Conservation (phyloP, 92 coral and sea anemone genomes). For the Parazoanthus atlanticus region DNA sequence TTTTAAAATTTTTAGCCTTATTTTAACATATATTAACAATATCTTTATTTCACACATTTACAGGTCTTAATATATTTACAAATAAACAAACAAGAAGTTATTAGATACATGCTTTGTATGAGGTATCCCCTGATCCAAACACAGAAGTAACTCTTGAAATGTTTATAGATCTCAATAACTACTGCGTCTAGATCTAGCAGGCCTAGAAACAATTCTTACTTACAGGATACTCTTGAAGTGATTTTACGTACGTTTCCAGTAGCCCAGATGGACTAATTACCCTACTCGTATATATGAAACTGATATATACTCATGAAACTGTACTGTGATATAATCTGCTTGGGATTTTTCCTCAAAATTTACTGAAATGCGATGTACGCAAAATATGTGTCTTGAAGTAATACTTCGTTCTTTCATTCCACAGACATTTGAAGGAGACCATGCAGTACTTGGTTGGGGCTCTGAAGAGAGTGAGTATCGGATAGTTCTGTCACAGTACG, state of each 20-base stretch:
- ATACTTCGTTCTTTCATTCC: not conserved
- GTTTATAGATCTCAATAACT: not conserved
- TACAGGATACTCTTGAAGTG: too few species aligned
- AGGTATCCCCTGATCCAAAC: too few species aligned
- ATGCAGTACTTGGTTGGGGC: conserved; percentile 87
- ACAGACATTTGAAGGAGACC: conserved; percentile 86
- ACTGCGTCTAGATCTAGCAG: too few species aligned
- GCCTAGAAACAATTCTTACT: too few species aligned
- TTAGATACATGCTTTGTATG: too few species aligned
- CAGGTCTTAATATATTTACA: too few species aligned
- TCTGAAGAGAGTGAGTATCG: conserved; percentile 71
- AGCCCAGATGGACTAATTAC: not conserved
- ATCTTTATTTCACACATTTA: too few species aligned
- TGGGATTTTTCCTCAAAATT: not conserved
- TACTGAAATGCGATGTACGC: not conserved
- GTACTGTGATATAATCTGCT: not conserved
- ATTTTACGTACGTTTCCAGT: too few species aligned
- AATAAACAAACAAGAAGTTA: too few species aligned
- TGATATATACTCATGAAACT: not conserved
- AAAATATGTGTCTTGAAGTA: not conserved
- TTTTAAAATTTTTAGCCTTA: too few species aligned
- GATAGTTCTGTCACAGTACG: not conserved
- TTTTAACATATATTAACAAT: too few species aligned
- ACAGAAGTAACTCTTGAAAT: too few species aligned
- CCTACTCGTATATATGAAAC: not conserved